A percentile compares a stretch with the other conserved stretches of the same genome.
These are phyloP conservation scores for Panorpa germanica DNA, from an alignment of 2,888 invertebrate species.

Conservation along the genomic window DNA sequence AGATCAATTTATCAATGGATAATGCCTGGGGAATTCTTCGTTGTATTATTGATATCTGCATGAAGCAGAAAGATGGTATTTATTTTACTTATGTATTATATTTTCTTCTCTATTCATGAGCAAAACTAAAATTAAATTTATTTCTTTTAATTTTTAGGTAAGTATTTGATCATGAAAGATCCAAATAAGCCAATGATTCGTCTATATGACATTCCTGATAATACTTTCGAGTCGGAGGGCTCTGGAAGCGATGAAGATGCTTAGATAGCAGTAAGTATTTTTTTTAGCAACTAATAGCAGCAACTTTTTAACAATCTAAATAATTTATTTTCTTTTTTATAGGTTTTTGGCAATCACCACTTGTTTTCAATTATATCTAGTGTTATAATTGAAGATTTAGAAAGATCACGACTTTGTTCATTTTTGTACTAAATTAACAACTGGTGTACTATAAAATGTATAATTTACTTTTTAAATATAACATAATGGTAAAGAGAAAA, in stretches of 20 bases:
- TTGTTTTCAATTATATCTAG: too few relatives aligned
- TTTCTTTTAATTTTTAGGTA: slow-evolving; percentile 24
- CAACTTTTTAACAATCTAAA: too few relatives aligned
- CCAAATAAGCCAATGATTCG: slow-evolving; percentile 97
- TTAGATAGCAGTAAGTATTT: too few relatives aligned
- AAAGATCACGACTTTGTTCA: too few relatives aligned
- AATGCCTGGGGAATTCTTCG: slow-evolving; percentile 98
- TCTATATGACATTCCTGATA: slow-evolving; percentile 94
- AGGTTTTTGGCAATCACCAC: too few relatives aligned
- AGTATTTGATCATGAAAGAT: slow-evolving; percentile 96
- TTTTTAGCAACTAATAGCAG: too few relatives aligned
- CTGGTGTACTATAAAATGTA: too few relatives aligned
- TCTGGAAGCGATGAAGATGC: slow-evolving; percentile 74
- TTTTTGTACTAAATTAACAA: too few relatives aligned
- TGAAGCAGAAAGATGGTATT: slow-evolving; percentile 88
- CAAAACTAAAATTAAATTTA: slow-evolving; percentile 2
- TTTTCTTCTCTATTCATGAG: background rate
- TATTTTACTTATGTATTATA: slow-evolving; percentile 3
- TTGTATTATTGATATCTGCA: slow-evolving; percentile 91
- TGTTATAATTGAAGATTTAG: too few relatives aligned
- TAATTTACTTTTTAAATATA: too few relatives aligned
- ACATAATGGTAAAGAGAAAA: too few relatives aligned
- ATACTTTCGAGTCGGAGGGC: slow-evolving; percentile 96
- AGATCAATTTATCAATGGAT: slow-evolving; percentile 98
- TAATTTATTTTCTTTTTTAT: too few relatives aligned